Percentiles rank a stretch among this genome's conserved stretches.
Evolutionary conservation across 37 sponge, comb jelly and placozoan genomes (phyloP).

Genomic region (Crambe crambe): DNA sequence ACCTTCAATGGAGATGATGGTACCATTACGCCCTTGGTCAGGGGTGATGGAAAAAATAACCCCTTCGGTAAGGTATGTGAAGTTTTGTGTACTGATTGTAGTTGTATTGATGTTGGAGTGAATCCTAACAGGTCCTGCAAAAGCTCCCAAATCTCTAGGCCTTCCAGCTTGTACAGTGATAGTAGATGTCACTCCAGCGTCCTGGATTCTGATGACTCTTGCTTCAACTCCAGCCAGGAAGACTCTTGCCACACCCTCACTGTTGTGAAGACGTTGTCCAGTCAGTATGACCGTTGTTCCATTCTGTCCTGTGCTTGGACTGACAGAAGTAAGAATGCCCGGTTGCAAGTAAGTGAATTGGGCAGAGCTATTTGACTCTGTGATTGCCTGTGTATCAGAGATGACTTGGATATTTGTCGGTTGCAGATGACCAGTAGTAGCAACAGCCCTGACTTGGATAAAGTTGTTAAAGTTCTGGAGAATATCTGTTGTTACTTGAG

Average conservation of each 20-base stretch:
- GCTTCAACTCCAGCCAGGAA: slow-evolving; percentile 53
- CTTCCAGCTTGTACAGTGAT: slow-evolving; percentile 42
- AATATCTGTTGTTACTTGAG: slow-evolving; percentile 22
- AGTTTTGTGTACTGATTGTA: slow-evolving; percentile 11
- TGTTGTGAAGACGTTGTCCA: slow-evolving; percentile 38
- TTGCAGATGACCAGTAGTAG: not conserved
- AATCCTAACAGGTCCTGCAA: slow-evolving; percentile 41
- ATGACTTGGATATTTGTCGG: slow-evolving; percentile 38
- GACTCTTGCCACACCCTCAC: slow-evolving; percentile 34
- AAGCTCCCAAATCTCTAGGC: slow-evolving; percentile 20
- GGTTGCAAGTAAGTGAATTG: slow-evolving; percentile 36
- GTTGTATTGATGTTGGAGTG: slow-evolving; percentile 37
- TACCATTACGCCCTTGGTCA: slow-evolving; percentile 60
- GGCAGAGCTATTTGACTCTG: slow-evolving; percentile 5
- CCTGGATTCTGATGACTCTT: not conserved
- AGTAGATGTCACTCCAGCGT: not conserved
- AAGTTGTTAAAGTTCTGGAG: slow-evolving; percentile 12
- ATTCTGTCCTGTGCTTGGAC: slow-evolving; percentile 44
- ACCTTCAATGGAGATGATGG: slow-evolving; percentile 52
- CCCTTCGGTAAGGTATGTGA: slow-evolving; percentile 68
- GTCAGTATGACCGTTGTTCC: slow-evolving; percentile 59
- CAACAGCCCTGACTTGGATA: slow-evolving; percentile 57
- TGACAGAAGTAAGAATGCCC: slow-evolving; percentile 1
- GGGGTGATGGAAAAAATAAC: slow-evolving; percentile 50
- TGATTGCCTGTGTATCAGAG: slow-evolving; percentile 54